A percentile compares a stretch with the other conserved stretches of the same genome.
phyloP scores from a whole-genome alignment of 2,888 invertebrate genomes.

The Scaptomyza cyrtandrae region DNA sequence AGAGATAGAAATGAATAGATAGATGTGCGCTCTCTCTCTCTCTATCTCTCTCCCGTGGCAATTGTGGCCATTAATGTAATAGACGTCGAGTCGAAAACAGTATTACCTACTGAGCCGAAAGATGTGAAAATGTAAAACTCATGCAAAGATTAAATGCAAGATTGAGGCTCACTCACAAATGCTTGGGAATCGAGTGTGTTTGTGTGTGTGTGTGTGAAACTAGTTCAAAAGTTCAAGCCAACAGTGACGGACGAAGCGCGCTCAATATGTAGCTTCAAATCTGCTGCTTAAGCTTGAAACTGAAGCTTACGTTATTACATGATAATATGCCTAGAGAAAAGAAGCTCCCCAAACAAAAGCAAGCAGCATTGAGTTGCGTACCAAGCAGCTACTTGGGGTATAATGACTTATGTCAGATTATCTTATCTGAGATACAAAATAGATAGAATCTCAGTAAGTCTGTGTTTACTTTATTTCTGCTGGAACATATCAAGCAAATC shows the following conservation, averaged over 20 bases:
- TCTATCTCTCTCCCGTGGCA: conserved; percentile 39
- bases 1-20: conserved; percentile 27
- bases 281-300: conserved; percentile 1
- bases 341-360: conserved; percentile 30
- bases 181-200: conserved; percentile 20
- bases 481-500: too few species aligned
- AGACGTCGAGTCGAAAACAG: conserved; percentile 50
- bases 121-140: conserved; percentile 74
- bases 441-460: too few species aligned
- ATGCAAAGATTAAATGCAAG: conserved; percentile 64
- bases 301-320: conserved; percentile 34
- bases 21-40: conserved; percentile 16
- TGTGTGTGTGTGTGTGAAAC: conserved; percentile 54
- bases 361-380: conserved; percentile 5
- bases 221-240: conserved; percentile 81
- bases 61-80: conserved; percentile 61
- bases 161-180: conserved; percentile 38
- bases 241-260: conserved; percentile 37
- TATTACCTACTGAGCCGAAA: conserved; percentile 18
- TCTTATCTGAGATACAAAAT: too few species aligned
- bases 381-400: background rate
- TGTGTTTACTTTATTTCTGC: too few species aligned
- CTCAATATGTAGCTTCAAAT: conserved; percentile 13
- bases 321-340: conserved; percentile 52
- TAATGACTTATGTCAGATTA: too few species aligned